Evolutionary conservation across 1,140 invertebrate species (phyloP), one percentile per base, ranked within the genome.

Genomic region (Physella acuta): DNA sequence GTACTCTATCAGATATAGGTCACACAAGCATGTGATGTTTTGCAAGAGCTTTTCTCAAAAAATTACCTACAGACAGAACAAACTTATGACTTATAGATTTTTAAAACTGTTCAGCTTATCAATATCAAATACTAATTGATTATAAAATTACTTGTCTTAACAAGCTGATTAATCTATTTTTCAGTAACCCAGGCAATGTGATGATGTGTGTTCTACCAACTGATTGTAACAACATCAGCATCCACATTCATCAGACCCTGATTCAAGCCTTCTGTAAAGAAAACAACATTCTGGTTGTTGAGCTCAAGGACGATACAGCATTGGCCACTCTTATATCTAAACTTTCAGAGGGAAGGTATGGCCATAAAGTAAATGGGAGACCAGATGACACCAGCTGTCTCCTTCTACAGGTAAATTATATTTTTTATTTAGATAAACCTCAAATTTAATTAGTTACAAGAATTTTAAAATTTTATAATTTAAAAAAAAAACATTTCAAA

Each of bases 221-320:
- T 17, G 36, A 16, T 26, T 24, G 53, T 8, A 4, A 3, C 1
- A 51, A 64, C 20, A 20, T 64, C 39, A 64, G 62, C 28, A 33
- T 64, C 16, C 62, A 64, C 39, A 64, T 64, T n/a, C 37, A 64
- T 24, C 62, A 64, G 28, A 64, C 34, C 36, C 44, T 64, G 28
- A 64, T 64, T 1, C 24, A 64, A 44, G 62, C 62, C 39, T 64
- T 64, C 44, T 64, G 62, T 34, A 14, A 33, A 20, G 62, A 64
- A 44, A 64, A 64, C 26, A 64, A 52, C n/a, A 64, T 64, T 33
- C 20, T 52, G 3, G 52, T 52, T 16, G 33, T 64, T 36, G 26
- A 51, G 20, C 26, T 64, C 5, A 44, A 30, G 16, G 44, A 64
- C 26, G 62, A 64, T 17, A 16, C 24, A 1, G 33, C 49, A 3